A percentile compares a stretch with the other conserved stretches of the same genome.
These are phyloP conservation scores for Papilio gigon DNA, from an alignment of 2,888 invertebrate species.

Conservation along the genomic window DNA sequence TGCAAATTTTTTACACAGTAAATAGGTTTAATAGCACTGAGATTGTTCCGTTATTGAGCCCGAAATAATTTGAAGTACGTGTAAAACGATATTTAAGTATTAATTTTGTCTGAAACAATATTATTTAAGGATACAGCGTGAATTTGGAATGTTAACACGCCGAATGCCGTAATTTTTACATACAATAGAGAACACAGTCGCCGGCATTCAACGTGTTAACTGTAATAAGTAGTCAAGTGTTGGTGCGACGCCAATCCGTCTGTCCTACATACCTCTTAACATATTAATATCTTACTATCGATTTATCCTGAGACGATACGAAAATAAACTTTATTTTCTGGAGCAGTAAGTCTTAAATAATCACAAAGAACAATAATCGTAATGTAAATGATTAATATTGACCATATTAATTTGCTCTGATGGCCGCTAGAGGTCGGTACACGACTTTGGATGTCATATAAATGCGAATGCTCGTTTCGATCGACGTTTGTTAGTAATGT, in stretches of 20 bases:
- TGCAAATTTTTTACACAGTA: background rate
- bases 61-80: too few species aligned
- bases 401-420: too few species aligned
- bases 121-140: too few species aligned
- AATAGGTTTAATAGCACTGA: background rate
- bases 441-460: too few species aligned
- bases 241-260: conserved; percentile 72
- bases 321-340: conserved; percentile 10
- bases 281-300: conserved; percentile 47
- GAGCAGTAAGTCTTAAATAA: background rate
- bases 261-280: conserved; percentile 61
- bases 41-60: too few species aligned
- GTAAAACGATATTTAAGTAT: too few species aligned
- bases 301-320: background rate
- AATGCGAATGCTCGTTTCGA: too few species aligned
- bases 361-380: background rate
- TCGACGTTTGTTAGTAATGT: too few species aligned
- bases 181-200: background rate
- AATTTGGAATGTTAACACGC: background rate
- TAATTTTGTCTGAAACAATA: too few species aligned
- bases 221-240: conserved; percentile 44
- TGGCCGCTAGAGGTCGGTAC: too few species aligned
- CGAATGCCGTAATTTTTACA: background rate
- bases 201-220: conserved; percentile 13
- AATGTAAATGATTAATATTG: too few species aligned